Evolutionary conservation across 1,140 invertebrate genomes (phyloP).

Genomic region (Lanistes nyassanus): DNA sequence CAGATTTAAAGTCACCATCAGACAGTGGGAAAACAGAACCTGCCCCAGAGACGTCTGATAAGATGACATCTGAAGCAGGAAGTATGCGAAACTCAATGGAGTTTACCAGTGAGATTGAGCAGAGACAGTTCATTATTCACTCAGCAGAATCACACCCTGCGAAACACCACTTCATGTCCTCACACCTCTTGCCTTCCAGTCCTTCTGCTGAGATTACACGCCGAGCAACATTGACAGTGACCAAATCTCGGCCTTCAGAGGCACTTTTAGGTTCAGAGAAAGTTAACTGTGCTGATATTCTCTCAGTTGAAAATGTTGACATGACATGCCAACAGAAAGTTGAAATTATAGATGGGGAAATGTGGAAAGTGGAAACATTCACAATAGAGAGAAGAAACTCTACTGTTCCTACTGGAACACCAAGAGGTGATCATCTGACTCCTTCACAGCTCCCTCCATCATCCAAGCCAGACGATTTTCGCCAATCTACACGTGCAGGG

Average conservation of each 20-base stretch:
- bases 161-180: conserved; percentile 36
- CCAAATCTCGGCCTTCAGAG: conserved; percentile 53
- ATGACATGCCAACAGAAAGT: background rate
- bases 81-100: background rate
- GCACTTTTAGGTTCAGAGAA: conserved; percentile 40
- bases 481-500: conserved; percentile 54
- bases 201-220: conserved; percentile 31
- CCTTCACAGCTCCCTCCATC: conserved; percentile 46
- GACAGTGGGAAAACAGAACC: background rate
- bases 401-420: conserved; percentile 32
- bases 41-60: background rate
- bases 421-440: conserved; percentile 17
- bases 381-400: conserved; percentile 10
- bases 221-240: conserved; percentile 49
- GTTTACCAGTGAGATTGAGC: background rate
- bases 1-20: background rate
- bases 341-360: background rate
- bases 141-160: background rate
- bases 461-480: conserved; percentile 43
- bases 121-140: background rate
- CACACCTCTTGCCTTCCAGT: conserved; percentile 32
- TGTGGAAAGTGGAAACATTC: conserved; percentile 19
- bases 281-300: conserved; percentile 15
- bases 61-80: background rate
- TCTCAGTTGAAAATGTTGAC: background rate